These are phyloP conservation scores for Sciurus niger DNA, from an alignment of 2,113 vertebrate genomes.

Conservation along the genomic window DNA sequence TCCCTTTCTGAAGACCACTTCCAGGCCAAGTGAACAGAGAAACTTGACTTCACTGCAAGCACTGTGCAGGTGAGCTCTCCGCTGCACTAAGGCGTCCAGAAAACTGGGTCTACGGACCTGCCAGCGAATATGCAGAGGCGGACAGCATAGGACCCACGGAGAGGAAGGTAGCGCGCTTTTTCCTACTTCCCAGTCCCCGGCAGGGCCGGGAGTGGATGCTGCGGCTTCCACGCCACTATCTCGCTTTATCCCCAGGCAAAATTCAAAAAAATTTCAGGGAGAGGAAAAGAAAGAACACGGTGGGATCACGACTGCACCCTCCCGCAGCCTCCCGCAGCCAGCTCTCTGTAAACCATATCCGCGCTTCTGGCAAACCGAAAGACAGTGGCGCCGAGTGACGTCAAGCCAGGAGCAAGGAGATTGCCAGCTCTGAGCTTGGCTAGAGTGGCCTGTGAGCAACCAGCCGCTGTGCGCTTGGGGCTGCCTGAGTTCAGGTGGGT, in stretches of 20 bases:
- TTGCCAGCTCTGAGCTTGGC: neutral
- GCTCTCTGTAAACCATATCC: constrained; percentile 68
- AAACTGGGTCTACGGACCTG: too few relatives aligned
- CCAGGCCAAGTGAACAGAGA: neutral
- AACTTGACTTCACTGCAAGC: rapidly evolving
- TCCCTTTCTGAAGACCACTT: neutral
- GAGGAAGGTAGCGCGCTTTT: neutral
- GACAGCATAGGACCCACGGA: neutral
- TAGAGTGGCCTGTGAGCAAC: neutral
- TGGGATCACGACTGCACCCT: neutral
- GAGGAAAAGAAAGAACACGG: neutral
- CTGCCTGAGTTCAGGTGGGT: rapidly evolving
- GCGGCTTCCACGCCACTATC: neutral
- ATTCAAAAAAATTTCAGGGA: neutral
- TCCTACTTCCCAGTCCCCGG: neutral
- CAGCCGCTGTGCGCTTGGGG: rapidly evolving
- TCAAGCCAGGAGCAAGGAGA: constrained; percentile 33
- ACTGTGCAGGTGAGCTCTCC: too few relatives aligned
- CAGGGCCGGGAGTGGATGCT: neutral
- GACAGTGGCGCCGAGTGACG: constrained; percentile 86
- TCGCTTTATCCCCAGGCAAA: neutral
- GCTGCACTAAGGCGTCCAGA: neutral
- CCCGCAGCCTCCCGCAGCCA: neutral
- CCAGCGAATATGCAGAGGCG: too few relatives aligned
- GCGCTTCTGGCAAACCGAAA: too few relatives aligned